Evolutionary conservation across 2,113 vertebrate genomes (phyloP).

Genomic region (Synchiropus splendidus): DNA sequence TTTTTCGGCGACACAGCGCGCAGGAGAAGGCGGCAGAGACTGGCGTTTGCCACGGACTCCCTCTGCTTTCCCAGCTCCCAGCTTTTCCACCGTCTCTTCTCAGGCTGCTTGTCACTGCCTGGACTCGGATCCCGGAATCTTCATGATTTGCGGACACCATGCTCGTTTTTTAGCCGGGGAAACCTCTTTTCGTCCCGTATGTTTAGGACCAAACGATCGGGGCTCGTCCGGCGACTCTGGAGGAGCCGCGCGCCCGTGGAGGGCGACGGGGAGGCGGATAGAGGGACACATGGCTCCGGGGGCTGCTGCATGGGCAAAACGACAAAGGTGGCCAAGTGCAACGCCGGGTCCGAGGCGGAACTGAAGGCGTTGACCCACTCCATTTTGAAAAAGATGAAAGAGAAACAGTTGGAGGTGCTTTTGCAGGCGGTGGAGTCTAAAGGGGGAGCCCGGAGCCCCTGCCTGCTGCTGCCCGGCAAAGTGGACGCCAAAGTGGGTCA

Average conservation of each 20-base stretch:
- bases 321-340: slow-evolving; percentile 69
- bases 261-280: slow-evolving; percentile 81
- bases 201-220: slow-evolving; percentile 99
- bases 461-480: slow-evolving; percentile 82
- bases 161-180: slow-evolving; percentile 91
- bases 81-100: slow-evolving; percentile 58
- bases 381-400: slow-evolving; percentile 86
- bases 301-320: slow-evolving; percentile 85
- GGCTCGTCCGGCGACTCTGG: slow-evolving; percentile 96
- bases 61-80: slow-evolving; percentile 69
- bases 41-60: slow-evolving; percentile 78
- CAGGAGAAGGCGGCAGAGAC: slow-evolving; percentile 29
- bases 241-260: slow-evolving; percentile 88
- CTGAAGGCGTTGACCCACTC: slow-evolving; percentile 87
- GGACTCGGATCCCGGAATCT: slow-evolving; percentile 86
- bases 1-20: slow-evolving; percentile 27
- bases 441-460: slow-evolving; percentile 82
- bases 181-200: slow-evolving; percentile 89
- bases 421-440: slow-evolving; percentile 90
- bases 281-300: slow-evolving; percentile 71
- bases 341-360: slow-evolving; percentile 80
- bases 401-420: slow-evolving; percentile 87
- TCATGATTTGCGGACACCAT: slow-evolving; percentile 97
- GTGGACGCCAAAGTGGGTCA: slow-evolving; percentile 81
- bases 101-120: slow-evolving; percentile 77